phyloP scores from a whole-genome alignment of 2,888 invertebrate genomes.

The Patella ulyssiponensis region DNA sequence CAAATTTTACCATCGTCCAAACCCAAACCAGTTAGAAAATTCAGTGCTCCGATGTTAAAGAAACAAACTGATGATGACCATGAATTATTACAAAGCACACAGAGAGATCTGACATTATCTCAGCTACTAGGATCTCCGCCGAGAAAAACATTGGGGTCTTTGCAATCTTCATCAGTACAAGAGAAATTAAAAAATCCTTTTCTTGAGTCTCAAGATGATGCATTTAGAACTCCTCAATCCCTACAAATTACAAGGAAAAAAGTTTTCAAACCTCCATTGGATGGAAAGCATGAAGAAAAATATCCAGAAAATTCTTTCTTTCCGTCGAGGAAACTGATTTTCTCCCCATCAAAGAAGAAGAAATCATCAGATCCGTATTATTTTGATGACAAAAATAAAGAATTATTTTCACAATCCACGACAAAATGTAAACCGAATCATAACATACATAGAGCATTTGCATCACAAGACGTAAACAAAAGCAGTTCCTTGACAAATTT shows the following conservation, averaged over 20 bases:
- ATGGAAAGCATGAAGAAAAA: not conserved
- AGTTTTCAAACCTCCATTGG: not conserved
- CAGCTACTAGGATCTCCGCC: not conserved
- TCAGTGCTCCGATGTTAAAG: not conserved
- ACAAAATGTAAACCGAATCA: not conserved
- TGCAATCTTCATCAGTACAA: not conserved
- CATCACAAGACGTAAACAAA: not conserved
- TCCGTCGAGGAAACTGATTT: not conserved
- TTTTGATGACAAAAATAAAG: not conserved
- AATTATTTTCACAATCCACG: not conserved
- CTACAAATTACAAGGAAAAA: not conserved
- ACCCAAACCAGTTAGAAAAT: not conserved
- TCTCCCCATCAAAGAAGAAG: not conserved
- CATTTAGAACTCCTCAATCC: not conserved
- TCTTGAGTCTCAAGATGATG: not conserved
- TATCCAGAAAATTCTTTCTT: not conserved
- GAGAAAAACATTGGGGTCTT: not conserved
- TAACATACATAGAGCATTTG: not conserved
- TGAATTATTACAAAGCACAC: not conserved
- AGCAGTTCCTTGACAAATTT: not conserved
- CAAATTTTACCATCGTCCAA: not conserved
- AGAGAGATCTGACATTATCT: slow-evolving; percentile 6
- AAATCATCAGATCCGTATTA: not conserved
- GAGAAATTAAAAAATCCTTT: not conserved
- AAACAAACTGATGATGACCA: not conserved